A percentile compares a stretch with the other conserved stretches of the same genome.
Conservation (phyloP, 1,140 invertebrate genomes). For the Scaptomyza montana region DNA sequence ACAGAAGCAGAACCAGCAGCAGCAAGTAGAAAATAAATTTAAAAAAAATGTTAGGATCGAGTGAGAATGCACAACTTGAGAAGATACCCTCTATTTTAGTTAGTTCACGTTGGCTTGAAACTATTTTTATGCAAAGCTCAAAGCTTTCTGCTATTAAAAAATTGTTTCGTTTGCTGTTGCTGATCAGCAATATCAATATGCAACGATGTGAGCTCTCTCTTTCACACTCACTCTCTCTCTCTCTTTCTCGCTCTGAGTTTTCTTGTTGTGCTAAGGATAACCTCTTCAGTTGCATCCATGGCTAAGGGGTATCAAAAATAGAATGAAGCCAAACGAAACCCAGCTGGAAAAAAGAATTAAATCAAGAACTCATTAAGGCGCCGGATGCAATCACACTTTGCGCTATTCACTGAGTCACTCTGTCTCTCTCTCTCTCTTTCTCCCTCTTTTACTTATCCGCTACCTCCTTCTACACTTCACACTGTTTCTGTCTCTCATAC, state of each 20-base stretch:
- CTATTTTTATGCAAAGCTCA: too few relatives aligned
- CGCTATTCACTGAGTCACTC: slow-evolving; percentile 74
- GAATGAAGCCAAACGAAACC: slow-evolving; percentile 70
- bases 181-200: too few relatives aligned
- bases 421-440: slow-evolving; percentile 24
- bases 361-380: slow-evolving; percentile 83
- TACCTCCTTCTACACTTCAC: not conserved
- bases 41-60: not conserved
- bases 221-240: too few relatives aligned
- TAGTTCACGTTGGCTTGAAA: too few relatives aligned
- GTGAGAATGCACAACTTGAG: not conserved
- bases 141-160: too few relatives aligned
- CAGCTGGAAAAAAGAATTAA: slow-evolving; percentile 81
- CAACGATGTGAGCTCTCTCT: too few relatives aligned
- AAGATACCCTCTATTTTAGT: not conserved
- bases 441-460: not conserved
- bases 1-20: not conserved
- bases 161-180: too few relatives aligned
- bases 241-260: too few relatives aligned
- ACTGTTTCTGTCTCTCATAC: slow-evolving; percentile 14
- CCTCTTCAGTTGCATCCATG: not conserved
- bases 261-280: not conserved
- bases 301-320: slow-evolving; percentile 27
- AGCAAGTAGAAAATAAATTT: not conserved
- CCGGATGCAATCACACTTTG: slow-evolving; percentile 83